Conservation (phyloP, 2,888 invertebrate genomes). For the Acrobasis suavella region DNA sequence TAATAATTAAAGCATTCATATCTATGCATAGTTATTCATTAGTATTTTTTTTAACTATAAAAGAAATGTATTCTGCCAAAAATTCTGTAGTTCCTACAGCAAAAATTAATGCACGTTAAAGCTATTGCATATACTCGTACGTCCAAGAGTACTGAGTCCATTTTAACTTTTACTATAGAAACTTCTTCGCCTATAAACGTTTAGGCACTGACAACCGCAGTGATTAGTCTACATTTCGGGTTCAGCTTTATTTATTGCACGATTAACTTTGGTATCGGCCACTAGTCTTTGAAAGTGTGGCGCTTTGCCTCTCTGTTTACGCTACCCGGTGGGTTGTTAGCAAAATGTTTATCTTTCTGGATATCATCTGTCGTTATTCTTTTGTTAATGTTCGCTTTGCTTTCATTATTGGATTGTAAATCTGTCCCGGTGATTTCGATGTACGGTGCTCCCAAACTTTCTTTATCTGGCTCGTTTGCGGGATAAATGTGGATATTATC, state of each 20-base stretch:
- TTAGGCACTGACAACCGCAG: constrained; percentile 1
- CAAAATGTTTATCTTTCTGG: constrained; percentile 67
- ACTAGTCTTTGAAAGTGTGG: constrained; percentile 41
- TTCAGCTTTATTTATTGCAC: constrained; percentile 33
- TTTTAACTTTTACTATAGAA: background rate
- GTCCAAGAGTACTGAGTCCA: background rate
- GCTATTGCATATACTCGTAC: no score
- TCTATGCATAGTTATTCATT: no score
- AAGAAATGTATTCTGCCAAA: no score
- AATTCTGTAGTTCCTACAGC: no score
- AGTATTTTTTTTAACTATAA: no score
- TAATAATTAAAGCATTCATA: no score
- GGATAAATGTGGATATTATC: constrained; percentile 13
- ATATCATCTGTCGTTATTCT: constrained; percentile 59
- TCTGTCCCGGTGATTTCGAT: constrained; percentile 45
- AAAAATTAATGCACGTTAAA: no score
- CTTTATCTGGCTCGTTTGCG: constrained; percentile 13
- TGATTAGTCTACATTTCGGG: constrained; percentile 23
- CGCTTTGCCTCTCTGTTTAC: constrained; percentile 57
- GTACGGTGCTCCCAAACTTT: constrained; percentile 22
- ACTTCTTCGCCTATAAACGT: background rate
- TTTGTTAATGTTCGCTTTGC: constrained; percentile 56
- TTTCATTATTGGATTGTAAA: constrained; percentile 60
- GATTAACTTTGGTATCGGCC: constrained; percentile 34
- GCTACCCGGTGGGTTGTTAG: constrained; percentile 45